phyloP scores from a whole-genome alignment of 37 sponge, comb jelly and placozoan species.

The Aplysina aerophoba region DNA sequence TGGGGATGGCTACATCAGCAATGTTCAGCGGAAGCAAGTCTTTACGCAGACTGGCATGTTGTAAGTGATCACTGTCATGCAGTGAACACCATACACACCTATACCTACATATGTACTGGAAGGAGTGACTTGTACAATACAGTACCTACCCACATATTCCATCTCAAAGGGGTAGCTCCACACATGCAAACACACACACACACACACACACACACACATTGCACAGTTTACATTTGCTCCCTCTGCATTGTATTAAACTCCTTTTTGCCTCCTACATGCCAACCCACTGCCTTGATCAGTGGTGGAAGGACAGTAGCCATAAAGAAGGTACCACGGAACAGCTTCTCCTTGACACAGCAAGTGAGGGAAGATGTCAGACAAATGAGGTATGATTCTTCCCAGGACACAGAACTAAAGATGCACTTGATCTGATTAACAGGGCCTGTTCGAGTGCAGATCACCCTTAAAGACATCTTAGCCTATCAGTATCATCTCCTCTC shows the following conservation, averaged over 20 bases:
- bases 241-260: not conserved
- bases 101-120: not conserved
- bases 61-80: conserved; percentile 23
- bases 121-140: not conserved
- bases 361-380: conserved; percentile 79
- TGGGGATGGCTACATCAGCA: conserved; percentile 31
- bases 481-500: too few relatives aligned
- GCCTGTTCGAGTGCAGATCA: too few relatives aligned
- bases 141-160: conserved; percentile 1
- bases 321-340: conserved; percentile 56
- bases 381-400: conserved; percentile 58
- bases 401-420: too few relatives aligned
- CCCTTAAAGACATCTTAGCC: too few relatives aligned
- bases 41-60: conserved; percentile 74
- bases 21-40: conserved; percentile 38
- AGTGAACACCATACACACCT: too few relatives aligned
- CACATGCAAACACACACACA: conserved; percentile 53
- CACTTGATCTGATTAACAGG: too few relatives aligned
- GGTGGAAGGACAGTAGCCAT: conserved; percentile 82
- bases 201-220: conserved; percentile 52
- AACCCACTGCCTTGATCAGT: too few relatives aligned
- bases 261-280: conserved; percentile 9
- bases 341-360: conserved; percentile 49
- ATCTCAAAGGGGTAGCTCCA: not conserved
- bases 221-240: not conserved